Percentiles rank a stretch among this genome's conserved stretches.
Conservation (phyloP, 2,113 vertebrate genomes). For the Eretmochelys imbricata region DNA sequence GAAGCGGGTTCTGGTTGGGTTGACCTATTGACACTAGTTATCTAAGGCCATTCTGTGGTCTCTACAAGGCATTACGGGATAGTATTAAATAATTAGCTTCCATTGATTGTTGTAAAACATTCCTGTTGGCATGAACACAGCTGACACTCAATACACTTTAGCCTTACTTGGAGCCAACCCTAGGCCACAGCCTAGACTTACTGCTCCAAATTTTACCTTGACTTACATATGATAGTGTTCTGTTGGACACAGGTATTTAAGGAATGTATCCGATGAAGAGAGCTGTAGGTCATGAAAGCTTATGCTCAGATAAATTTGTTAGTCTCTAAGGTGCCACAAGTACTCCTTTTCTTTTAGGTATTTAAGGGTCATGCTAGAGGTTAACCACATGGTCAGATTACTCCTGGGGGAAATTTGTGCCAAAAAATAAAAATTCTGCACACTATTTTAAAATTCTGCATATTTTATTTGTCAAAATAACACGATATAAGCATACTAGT, state of each 20-base stretch:
- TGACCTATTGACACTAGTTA: neutral
- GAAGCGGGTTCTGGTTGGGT: neutral
- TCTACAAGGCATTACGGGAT: neutral
- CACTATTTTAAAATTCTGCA: too few species aligned
- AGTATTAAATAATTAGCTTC: neutral
- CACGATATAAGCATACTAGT: too few species aligned
- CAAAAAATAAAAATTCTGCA: fast-evolving
- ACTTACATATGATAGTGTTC: fast-evolving
- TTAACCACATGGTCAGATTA: neutral
- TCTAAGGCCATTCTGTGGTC: fast-evolving
- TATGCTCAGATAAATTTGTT: too few species aligned
- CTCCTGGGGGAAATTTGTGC: neutral
- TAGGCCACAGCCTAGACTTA: too few species aligned
- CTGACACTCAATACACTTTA: neutral
- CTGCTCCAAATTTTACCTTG: neutral
- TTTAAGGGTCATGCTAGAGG: too few species aligned
- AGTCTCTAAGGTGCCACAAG: too few species aligned
- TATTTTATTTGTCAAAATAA: too few species aligned
- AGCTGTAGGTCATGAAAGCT: too few species aligned
- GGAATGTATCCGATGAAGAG: too few species aligned
- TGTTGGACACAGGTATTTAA: neutral
- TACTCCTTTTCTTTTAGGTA: too few species aligned
- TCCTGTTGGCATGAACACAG: fast-evolving
- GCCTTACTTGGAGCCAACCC: too few species aligned
- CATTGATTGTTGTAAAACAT: neutral